Percentiles rank a stretch among this genome's conserved stretches.
phyloP scores from a whole-genome alignment of 2,113 vertebrate species.

The Peromyscus leucopus region DNA sequence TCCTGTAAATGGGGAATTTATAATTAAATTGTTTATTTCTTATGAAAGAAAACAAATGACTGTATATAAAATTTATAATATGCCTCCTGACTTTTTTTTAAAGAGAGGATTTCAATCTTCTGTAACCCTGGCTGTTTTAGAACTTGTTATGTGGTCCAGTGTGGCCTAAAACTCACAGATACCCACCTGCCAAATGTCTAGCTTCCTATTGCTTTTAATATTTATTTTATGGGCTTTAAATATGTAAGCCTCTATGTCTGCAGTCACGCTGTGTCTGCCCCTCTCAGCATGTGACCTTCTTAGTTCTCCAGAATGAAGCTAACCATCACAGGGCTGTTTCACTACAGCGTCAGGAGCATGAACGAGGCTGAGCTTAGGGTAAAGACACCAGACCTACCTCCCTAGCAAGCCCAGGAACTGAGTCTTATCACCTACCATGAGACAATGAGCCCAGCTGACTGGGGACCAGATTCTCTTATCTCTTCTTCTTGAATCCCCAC shows the following conservation, averaged over 20 bases:
- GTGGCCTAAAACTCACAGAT: background rate
- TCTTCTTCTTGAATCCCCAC: background rate
- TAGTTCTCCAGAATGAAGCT: too few relatives aligned
- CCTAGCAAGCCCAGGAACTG: background rate
- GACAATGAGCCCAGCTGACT: background rate
- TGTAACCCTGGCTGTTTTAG: background rate
- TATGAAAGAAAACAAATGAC: background rate
- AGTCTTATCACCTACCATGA: background rate
- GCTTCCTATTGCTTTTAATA: background rate
- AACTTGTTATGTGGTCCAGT: background rate
- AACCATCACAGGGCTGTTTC: too few relatives aligned
- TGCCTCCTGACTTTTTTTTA: background rate
- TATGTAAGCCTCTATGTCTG: background rate
- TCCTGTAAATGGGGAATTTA: conserved; percentile 26
- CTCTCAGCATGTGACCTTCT: background rate
- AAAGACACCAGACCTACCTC: background rate
- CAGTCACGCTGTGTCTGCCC: background rate
- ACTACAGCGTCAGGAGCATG: background rate
- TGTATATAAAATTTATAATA: background rate
- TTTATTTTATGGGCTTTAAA: background rate
- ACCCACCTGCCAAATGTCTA: background rate
- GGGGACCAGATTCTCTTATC: background rate
- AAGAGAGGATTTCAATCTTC: too few relatives aligned
- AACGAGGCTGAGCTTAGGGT: background rate
- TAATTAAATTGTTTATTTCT: conserved; percentile 21